Evolutionary conservation across 2,113 vertebrate genomes (phyloP).

Genomic region (Hemiscyllium ocellatum): DNA sequence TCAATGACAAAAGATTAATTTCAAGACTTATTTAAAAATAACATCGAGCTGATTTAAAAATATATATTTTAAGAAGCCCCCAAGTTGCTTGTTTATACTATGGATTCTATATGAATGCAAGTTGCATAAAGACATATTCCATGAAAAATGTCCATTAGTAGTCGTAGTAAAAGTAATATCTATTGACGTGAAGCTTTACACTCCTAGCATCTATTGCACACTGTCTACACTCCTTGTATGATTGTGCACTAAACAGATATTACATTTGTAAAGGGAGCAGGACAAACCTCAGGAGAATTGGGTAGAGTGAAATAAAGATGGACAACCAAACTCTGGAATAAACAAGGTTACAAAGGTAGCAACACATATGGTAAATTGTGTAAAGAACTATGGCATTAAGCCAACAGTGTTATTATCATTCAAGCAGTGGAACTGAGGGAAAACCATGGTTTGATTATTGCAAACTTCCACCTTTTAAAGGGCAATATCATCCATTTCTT

Average conservation of each 20-base stretch:
- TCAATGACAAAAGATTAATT: background rate
- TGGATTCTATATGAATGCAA: background rate
- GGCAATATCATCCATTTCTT: background rate
- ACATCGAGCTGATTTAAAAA: background rate
- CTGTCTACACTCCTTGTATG: background rate
- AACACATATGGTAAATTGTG: background rate
- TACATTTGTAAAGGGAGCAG: background rate
- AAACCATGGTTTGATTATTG: background rate
- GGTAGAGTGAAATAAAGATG: background rate
- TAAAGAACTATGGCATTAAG: background rate
- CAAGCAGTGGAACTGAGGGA: background rate
- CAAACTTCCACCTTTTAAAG: slow-evolving; percentile 5
- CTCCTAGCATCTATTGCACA: background rate
- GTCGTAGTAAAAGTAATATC: background rate
- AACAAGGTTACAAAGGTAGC: background rate
- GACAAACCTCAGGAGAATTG: background rate
- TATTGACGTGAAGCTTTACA: background rate
- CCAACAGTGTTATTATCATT: background rate
- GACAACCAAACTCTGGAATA: background rate
- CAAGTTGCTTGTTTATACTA: background rate
- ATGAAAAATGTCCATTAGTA: no score
- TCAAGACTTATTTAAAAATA: background rate
- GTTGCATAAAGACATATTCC: background rate
- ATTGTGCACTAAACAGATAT: background rate
- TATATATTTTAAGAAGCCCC: background rate